Evolutionary conservation across 2,888 invertebrate species (phyloP).

Genomic region (Silvanus unidentatus): DNA sequence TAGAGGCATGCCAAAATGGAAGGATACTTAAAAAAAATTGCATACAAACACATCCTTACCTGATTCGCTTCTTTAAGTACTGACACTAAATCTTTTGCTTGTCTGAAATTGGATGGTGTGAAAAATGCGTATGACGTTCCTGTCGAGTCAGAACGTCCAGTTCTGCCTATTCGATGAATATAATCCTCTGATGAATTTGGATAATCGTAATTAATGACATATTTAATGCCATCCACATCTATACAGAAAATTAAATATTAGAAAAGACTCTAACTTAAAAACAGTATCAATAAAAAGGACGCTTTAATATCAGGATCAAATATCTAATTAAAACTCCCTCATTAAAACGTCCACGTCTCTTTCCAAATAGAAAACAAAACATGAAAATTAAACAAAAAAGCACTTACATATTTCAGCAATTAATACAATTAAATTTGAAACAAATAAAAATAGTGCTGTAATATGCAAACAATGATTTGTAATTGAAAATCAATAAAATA

Average conservation of each 20-base stretch:
- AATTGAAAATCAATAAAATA: conserved; percentile 18
- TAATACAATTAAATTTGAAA: conserved; percentile 10
- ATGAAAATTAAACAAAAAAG: not conserved
- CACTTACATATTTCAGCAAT: conserved; percentile 4
- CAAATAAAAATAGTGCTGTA: not conserved
- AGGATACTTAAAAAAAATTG: conserved; percentile 43
- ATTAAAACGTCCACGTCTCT: not conserved
- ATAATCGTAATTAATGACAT: conserved; percentile 94
- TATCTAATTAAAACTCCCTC: not conserved
- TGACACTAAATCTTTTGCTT: conserved; percentile 82
- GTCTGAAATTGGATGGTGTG: conserved; percentile 79
- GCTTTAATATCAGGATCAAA: not conserved
- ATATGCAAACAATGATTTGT: not conserved
- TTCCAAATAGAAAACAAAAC: not conserved
- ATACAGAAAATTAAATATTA: too few species aligned
- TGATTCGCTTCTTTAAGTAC: conserved; percentile 88
- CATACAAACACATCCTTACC: conserved; percentile 44
- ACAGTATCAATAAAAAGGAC: not conserved
- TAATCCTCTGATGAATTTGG: conserved; percentile 94
- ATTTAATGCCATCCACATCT: conserved; percentile 96
- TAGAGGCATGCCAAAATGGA: conserved; percentile 73
- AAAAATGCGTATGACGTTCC: conserved; percentile 95
- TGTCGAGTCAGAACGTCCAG: conserved; percentile 78
- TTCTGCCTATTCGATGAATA: conserved; percentile 91
- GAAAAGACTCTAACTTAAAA: conserved; percentile 9